These are phyloP conservation scores for Drosophila sechellia DNA, from an alignment of 1,140 invertebrate genomes.

Conservation along the genomic window DNA sequence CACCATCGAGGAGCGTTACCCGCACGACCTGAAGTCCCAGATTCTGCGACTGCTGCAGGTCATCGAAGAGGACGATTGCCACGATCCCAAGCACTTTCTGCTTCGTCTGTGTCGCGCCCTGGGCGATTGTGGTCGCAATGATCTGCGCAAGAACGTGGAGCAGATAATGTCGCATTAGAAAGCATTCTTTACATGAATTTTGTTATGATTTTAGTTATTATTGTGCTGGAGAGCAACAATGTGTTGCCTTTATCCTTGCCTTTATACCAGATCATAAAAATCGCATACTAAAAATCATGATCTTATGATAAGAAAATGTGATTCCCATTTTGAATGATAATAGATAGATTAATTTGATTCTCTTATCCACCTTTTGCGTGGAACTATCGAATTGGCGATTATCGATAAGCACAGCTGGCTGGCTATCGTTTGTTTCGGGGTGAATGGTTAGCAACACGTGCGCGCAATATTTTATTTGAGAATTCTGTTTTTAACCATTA, in stretches of 20 bases:
- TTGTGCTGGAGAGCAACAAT: neutral
- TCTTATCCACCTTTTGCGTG: neutral
- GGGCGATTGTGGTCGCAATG: constrained; percentile 60
- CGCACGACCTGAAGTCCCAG: constrained; percentile 61
- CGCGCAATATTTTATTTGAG: constrained; percentile 39
- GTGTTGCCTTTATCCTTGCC: too few species aligned
- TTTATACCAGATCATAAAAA: too few species aligned
- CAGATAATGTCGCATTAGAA: constrained; percentile 68
- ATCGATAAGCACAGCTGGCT: constrained; percentile 19
- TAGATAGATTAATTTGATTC: neutral
- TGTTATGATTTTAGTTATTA: neutral
- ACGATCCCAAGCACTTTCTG: constrained; percentile 62
- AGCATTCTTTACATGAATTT: too few species aligned
- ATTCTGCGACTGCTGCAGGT: constrained; percentile 59
- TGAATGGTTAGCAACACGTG: constrained; percentile 59
- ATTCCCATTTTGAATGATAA: too few species aligned
- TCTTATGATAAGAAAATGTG: too few species aligned
- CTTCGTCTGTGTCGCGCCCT: constrained; percentile 63
- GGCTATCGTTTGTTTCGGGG: constrained; percentile 2
- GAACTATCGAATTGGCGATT: neutral
- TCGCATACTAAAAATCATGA: too few species aligned
- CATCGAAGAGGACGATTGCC: constrained; percentile 71
- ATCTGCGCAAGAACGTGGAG: constrained; percentile 68
- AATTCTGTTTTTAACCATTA: constrained; percentile 36
- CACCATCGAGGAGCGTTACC: constrained; percentile 79